Base-by-base conservation (phyloP, 1,140 invertebrate genomes). In the Trachymyrmex septentrionalis region DNA sequence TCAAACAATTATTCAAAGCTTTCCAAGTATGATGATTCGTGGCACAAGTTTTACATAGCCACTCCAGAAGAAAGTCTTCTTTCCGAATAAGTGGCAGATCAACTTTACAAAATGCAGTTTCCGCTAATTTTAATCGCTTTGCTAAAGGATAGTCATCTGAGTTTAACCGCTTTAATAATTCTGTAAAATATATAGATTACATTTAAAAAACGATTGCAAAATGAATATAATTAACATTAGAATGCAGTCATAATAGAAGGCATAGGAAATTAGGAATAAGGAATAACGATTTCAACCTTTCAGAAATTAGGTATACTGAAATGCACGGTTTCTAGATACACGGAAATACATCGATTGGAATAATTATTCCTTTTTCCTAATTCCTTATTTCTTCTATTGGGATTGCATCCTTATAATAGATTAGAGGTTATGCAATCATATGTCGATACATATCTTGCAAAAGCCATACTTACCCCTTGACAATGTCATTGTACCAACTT, bases 101-200 rank as follows among this genome's bases (percentile, higher is more conserved):
- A n/a, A 64, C 9, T 14, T 87, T 84, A 73, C 38, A 86, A 61
- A 92, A 92, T 21, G 78, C 87, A 90, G 93, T 94, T 88, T 94
- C 92, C n/a, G 93, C 93, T n/a, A 94, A 85, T 89, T 94, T 94
- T 81, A 94, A 89, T 72, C 93, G 92, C 78, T 94, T 94, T 10
- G 92, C 0, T 24, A 94, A 67, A 34, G 91, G 92, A 80, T 93
- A 87, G 0, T 92, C 90, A 9, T 90, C 73, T 3, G 73, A 38
- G 24, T 87, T 71, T 14, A 93, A 38, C 0, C 88, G 90, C 16
- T 85, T 91, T 24, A 87, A 84, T 73, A 93, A 76, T 75, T 92
- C 92, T 93, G 53, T 24, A 86, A 85, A 86, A 64, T 66, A 4
- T 12, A 59, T 48, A 44, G 3, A 71, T 48, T 71, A 30, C 14